Percentiles rank a stretch among this genome's conserved stretches.
phyloP scores from a whole-genome alignment of 2,888 invertebrate species.

The Synanthedon myopaeformis region DNA sequence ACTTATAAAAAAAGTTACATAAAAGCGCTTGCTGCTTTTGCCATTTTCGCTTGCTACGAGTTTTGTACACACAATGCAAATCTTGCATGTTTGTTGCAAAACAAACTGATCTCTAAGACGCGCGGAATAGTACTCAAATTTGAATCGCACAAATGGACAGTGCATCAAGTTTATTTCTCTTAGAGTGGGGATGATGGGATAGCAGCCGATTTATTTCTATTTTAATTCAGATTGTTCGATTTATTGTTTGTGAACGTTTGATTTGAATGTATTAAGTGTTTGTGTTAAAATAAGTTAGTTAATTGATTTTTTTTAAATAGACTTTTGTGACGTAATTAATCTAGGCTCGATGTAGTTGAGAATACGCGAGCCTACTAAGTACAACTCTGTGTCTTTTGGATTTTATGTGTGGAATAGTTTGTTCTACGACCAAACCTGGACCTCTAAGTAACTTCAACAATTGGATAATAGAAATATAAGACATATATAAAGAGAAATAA shows the following conservation, averaged over 20 bases:
- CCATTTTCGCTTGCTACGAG: conserved; percentile 8
- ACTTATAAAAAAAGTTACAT: conserved; percentile 8
- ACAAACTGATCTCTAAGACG: background rate
- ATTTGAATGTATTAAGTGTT: background rate
- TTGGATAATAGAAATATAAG: too few relatives aligned
- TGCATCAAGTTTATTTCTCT: conserved; percentile 2
- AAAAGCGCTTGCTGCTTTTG: conserved; percentile 13
- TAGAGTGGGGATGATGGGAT: conserved; percentile 19
- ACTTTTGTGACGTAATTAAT: too few relatives aligned
- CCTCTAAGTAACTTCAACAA: too few relatives aligned
- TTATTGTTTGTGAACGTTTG: conserved; percentile 9
- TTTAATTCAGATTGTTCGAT: conserved; percentile 7
- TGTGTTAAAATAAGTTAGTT: background rate
- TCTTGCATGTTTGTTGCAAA: background rate
- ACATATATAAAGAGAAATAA: too few relatives aligned
- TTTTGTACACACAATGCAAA: conserved; percentile 9
- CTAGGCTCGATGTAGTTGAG: too few relatives aligned
- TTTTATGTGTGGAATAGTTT: too few relatives aligned
- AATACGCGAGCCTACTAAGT: too few relatives aligned
- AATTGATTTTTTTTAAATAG: too few relatives aligned
- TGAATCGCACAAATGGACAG: background rate
- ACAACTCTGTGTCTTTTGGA: too few relatives aligned
- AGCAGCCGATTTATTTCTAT: conserved; percentile 10
- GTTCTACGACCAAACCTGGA: too few relatives aligned
- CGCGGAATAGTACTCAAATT: background rate